Conservation (phyloP, 2,113 vertebrate genomes). For the Toxotes jaculatrix region DNA sequence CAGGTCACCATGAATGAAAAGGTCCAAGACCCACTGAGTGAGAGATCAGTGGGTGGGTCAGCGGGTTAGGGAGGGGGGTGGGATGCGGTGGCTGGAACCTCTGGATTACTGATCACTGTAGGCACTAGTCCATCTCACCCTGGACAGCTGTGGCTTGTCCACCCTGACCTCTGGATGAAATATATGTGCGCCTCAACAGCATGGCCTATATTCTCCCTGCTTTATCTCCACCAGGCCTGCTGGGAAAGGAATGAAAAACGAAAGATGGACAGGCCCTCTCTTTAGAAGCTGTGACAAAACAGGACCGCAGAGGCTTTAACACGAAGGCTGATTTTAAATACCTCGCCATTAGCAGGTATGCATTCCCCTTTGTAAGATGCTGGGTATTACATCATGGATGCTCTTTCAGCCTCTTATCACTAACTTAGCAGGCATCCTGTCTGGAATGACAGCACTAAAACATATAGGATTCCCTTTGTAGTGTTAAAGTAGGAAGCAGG, state of each 20-base stretch:
- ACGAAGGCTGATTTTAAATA: constrained; percentile 55
- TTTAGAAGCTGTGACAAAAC: constrained; percentile 48
- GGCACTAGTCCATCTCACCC: constrained; percentile 50
- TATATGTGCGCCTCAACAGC: constrained; percentile 49
- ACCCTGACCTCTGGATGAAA: constrained; percentile 69
- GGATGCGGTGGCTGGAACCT: neutral
- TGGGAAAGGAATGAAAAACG: constrained; percentile 56
- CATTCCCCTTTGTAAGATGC: constrained; percentile 29
- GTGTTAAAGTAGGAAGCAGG: constrained; percentile 54
- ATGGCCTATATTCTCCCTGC: constrained; percentile 27
- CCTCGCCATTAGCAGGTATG: constrained; percentile 15
- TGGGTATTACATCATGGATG: constrained; percentile 1
- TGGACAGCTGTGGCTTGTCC: constrained; percentile 64
- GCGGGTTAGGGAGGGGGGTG: constrained; percentile 28
- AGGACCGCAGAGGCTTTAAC: constrained; percentile 37
- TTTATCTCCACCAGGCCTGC: constrained; percentile 65
- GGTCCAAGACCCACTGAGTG: constrained; percentile 2
- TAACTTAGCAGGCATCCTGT: constrained; percentile 56
- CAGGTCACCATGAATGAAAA: constrained; percentile 30
- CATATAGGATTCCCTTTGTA: constrained; percentile 47
- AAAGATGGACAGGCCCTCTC: constrained; percentile 39
- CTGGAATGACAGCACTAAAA: constrained; percentile 44
- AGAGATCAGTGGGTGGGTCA: constrained; percentile 35
- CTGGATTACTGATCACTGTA: constrained; percentile 48
- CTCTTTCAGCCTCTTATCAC: constrained; percentile 68